Percentiles rank a stretch among this genome's conserved stretches.
Evolutionary conservation across 2,888 invertebrate species (phyloP).

Genomic region (Listrodromus nycthemerus): DNA sequence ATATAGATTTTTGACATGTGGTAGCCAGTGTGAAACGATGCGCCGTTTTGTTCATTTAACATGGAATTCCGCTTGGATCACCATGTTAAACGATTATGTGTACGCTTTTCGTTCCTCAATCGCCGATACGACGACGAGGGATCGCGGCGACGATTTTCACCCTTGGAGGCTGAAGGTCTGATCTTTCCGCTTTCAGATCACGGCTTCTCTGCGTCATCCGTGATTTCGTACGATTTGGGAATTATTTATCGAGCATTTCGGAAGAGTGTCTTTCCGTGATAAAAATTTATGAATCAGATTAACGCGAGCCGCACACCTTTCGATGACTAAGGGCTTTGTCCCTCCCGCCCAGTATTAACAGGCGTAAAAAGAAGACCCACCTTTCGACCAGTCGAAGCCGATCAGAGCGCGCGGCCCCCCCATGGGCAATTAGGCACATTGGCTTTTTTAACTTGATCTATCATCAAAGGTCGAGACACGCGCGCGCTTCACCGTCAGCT

Average conservation of each 20-base stretch:
- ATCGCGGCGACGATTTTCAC: too few species aligned
- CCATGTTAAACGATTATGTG: too few species aligned
- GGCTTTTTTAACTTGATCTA: slow-evolving; percentile 82
- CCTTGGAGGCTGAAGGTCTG: not conserved
- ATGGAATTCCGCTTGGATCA: too few species aligned
- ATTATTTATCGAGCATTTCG: not conserved
- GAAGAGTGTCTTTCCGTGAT: not conserved
- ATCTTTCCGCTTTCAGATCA: not conserved
- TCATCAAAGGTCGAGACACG: slow-evolving; percentile 74
- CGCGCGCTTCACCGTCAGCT: slow-evolving; percentile 68
- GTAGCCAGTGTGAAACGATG: too few species aligned
- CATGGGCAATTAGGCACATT: slow-evolving; percentile 80
- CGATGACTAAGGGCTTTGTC: slow-evolving; percentile 79
- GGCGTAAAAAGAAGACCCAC: slow-evolving; percentile 31
- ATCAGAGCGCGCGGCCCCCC: slow-evolving; percentile 7
- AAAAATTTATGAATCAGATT: slow-evolving; percentile 18
- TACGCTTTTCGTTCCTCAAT: too few species aligned
- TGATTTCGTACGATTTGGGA: not conserved
- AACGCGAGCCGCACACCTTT: slow-evolving; percentile 76
- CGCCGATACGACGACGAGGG: too few species aligned
- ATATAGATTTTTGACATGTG: too few species aligned
- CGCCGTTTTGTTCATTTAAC: too few species aligned
- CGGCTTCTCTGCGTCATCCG: not conserved
- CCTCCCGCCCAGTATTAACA: slow-evolving; percentile 8
- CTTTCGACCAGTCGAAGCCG: slow-evolving; percentile 49